Evolutionary conservation across 1,140 invertebrate species (phyloP), one percentile per base, ranked within the genome.

Genomic region (Cardiocondyla obscurior): DNA sequence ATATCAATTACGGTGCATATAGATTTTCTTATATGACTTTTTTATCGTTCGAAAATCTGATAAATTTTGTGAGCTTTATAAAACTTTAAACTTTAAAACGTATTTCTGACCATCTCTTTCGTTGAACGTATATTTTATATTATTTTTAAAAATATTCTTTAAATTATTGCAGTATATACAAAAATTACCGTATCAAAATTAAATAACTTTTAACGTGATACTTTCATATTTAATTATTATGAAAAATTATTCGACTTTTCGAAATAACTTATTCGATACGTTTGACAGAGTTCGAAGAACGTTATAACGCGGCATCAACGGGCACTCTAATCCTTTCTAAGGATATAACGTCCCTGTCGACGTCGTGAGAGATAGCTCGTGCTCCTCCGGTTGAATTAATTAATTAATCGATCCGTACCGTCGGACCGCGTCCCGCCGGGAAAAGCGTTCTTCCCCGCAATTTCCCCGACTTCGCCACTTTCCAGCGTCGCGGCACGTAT

Each of bases 391-490:
- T 5, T 36, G 30, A 65, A 60, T 77, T 77, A 79, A 79, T 79
- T 79, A 67, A 79, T 79, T 62, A 76, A 79, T 55, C 57, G 72
- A 64, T n/a, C 62, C n/a, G 33, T 19, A 19, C 33, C 33, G 39
- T 22, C 36, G 58, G 58, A 64, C 60, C 74, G 58, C 36, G 14
- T 57, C 62, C 28, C 58, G 44, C 19, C 3, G 3, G n/a, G 30
- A 22, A 81, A 49, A 46, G 36, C 22, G 22, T 83, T 83, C 82
- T 62, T 79, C 39, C 25, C 60, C 22, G 39, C 28, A 33, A 58
- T 57, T 85, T 65, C 67, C 58, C 74, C 49, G 30, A 25, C 44
- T 82, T 49, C 69, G 36, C 60, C 30, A 65, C 60, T 85, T 65
- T 82, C 72, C 30, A 30, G 19, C 28, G 79, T 19, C 55, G 28